Evolutionary conservation across 2,888 invertebrate species (phyloP).

Genomic region (Pachydiplax longipennis): DNA sequence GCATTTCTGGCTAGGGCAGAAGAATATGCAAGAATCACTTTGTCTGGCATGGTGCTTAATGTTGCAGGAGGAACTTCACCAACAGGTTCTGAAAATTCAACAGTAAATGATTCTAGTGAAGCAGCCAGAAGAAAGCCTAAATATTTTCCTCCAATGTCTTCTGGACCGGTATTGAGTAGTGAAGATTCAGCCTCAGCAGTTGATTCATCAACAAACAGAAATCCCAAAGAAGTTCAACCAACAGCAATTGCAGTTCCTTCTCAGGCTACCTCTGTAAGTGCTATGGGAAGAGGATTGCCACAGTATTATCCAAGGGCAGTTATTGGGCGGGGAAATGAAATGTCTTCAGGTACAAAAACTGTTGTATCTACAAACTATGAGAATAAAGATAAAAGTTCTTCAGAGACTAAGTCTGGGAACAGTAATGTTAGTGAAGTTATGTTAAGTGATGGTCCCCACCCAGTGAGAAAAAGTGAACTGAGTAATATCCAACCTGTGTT

Average conservation of each 20-base stretch:
- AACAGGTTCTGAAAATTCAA: background rate
- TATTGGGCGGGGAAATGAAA: background rate
- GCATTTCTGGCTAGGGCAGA: slow-evolving; percentile 83
- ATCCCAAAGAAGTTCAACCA: background rate
- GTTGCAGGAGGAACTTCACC: background rate
- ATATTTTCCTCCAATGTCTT: slow-evolving; percentile 34
- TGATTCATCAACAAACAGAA: background rate
- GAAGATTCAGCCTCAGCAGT: background rate
- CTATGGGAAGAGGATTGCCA: background rate
- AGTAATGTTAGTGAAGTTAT: background rate
- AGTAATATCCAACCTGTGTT: background rate
- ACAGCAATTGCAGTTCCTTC: background rate
- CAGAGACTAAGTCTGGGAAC: background rate
- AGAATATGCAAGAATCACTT: slow-evolving; percentile 42
- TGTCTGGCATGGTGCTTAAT: slow-evolving; percentile 3
- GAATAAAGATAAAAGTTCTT: background rate
- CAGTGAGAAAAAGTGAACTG: background rate
- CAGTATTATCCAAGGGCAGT: background rate
- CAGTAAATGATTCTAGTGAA: background rate
- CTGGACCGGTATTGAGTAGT: background rate
- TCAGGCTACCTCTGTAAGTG: background rate
- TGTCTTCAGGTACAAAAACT: background rate
- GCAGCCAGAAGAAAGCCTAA: slow-evolving; percentile 27
- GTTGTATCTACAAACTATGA: background rate
- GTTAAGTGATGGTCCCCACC: background rate